A percentile compares a stretch with the other conserved stretches of the same genome.
Conservation (phyloP, 2,113 vertebrate genomes). For the Spermophilus dauricus region DNA sequence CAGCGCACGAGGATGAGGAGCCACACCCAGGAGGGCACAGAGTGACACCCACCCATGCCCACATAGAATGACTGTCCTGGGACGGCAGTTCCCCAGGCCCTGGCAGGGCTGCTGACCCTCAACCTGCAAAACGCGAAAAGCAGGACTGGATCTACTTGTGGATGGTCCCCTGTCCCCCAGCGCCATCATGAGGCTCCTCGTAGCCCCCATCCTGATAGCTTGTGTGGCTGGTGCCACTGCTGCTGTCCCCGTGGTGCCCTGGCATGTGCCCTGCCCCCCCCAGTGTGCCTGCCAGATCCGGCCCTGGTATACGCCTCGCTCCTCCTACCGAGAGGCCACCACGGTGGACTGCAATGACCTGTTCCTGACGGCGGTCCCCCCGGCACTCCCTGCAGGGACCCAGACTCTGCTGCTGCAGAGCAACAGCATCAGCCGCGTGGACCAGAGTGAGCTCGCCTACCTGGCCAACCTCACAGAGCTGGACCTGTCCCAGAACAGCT, state of each 20-base stretch:
- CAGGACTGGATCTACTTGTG: constrained; percentile 27
- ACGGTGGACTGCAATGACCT: constrained; percentile 97
- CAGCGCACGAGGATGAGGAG: not conserved
- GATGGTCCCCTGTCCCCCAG: constrained; percentile 36
- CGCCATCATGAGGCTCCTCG: constrained; percentile 87
- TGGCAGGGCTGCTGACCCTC: constrained; percentile 71
- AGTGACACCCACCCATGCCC: not conserved
- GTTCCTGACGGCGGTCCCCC: constrained; percentile 91
- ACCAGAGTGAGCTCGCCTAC: constrained; percentile 88
- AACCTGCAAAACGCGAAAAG: not conserved
- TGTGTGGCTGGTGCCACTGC: constrained; percentile 86
- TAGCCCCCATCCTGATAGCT: constrained; percentile 88
- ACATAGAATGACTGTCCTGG: constrained; percentile 64
- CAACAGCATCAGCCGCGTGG: constrained; percentile 92
- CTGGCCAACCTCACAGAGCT: constrained; percentile 95
- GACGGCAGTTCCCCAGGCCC: not conserved
- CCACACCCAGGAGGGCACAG: not conserved
- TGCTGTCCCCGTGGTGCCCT: constrained; percentile 91
- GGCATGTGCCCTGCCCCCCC: constrained; percentile 92
- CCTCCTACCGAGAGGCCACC: constrained; percentile 93
- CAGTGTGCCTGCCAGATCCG: constrained; percentile 95
- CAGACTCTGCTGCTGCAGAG: constrained; percentile 96
- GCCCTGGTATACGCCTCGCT: constrained; percentile 96
- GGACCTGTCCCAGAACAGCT: constrained; percentile 96
- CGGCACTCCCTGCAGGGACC: constrained; percentile 89